Conservation (phyloP, 2,113 vertebrate genomes). For the Myanophis thanlyinensis region DNA sequence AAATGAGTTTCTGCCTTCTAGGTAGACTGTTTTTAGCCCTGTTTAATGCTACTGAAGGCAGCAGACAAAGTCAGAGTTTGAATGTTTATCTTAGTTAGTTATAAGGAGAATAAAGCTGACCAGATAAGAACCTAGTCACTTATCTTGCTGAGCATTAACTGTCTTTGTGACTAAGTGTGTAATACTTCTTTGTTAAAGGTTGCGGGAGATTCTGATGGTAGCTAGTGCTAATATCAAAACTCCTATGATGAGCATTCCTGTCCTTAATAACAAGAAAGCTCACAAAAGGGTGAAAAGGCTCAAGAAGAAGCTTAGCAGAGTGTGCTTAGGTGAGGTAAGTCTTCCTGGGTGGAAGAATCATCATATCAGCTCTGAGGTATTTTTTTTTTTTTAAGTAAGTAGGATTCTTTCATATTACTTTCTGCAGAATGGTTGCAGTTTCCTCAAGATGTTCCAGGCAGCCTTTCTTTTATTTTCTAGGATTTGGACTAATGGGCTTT, state of each 20-base stretch:
- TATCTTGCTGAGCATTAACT: neutral
- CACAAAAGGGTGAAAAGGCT: slow-evolving; percentile 82
- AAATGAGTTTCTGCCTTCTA: neutral
- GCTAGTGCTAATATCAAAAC: slow-evolving; percentile 94
- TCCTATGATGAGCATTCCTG: slow-evolving; percentile 93
- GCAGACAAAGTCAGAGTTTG: neutral
- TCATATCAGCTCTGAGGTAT: neutral
- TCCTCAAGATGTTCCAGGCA: neutral
- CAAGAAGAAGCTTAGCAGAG: slow-evolving; percentile 83
- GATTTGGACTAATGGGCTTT: neutral
- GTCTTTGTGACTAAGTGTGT: neutral
- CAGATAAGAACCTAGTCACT: neutral
- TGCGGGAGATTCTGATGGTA: slow-evolving; percentile 92
- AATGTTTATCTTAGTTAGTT: neutral
- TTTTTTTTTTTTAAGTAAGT: neutral
- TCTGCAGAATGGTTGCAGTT: neutral
- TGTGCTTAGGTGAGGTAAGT: slow-evolving; percentile 88
- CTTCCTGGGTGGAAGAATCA: neutral
- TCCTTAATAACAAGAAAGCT: slow-evolving; percentile 82
- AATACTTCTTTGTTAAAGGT: slow-evolving; percentile 66
- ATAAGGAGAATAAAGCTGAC: neutral
- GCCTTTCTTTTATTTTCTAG: neutral
- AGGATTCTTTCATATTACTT: neutral
- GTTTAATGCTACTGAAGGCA: neutral
- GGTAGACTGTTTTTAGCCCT: neutral